phyloP scores from a whole-genome alignment of 1,140 invertebrate species.

The Oscheius sp. region DNA sequence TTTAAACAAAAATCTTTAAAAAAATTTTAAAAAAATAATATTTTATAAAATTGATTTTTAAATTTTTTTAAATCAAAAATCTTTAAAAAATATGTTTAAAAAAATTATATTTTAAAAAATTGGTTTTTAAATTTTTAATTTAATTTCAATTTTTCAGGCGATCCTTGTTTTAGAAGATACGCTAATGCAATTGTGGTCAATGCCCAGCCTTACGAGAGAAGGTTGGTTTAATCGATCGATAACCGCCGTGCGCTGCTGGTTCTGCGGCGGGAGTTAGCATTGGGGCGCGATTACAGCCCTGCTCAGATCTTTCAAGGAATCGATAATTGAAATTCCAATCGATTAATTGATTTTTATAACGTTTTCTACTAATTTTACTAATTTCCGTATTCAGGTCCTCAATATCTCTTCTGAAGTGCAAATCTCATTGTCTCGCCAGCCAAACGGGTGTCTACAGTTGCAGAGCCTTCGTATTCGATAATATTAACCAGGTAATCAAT shows the following conservation, averaged over 20 bases:
- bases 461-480: constrained; percentile 60
- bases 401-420: constrained; percentile 55
- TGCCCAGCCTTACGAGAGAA: constrained; percentile 58
- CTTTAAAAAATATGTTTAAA: constrained; percentile 6
- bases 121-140: not conserved
- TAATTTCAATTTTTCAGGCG: constrained; percentile 43
- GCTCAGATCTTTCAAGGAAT: too few relatives aligned
- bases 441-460: constrained; percentile 57
- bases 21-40: not conserved
- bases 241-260: not conserved
- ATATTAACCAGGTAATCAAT: constrained; percentile 57
- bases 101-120: constrained; percentile 32
- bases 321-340: too few relatives aligned
- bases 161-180: constrained; percentile 59
- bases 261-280: not conserved
- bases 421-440: constrained; percentile 54
- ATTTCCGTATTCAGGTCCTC: constrained; percentile 29
- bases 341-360: too few relatives aligned
- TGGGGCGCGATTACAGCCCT: too few relatives aligned
- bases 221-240: constrained; percentile 26
- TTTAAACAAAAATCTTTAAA: not conserved
- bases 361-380: not conserved
- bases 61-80: constrained; percentile 25
- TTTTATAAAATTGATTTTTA: not conserved
- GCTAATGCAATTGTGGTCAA: constrained; percentile 57